Conservation (phyloP, 2,888 invertebrate genomes). For the Drosophila emarginata region DNA sequence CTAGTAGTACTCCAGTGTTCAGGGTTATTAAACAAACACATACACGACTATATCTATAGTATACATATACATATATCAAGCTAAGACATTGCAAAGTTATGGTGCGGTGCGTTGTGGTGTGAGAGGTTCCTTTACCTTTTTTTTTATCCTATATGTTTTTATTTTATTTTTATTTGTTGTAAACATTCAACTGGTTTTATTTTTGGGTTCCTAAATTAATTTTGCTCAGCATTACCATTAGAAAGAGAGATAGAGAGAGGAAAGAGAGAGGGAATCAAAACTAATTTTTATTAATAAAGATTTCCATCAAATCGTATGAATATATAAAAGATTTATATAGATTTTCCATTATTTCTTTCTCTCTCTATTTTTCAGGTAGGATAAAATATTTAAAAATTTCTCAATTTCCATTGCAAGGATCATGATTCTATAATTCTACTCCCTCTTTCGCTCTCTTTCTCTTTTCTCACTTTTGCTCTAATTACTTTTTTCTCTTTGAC, state of each 20-base stretch:
- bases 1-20: slow-evolving; percentile 2
- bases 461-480: no score
- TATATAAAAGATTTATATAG: no score
- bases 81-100: background rate
- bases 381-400: background rate
- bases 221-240: background rate
- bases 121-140: background rate
- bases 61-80: background rate
- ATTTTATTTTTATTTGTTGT: background rate
- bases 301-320: no score
- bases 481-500: background rate
- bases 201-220: background rate
- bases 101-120: background rate
- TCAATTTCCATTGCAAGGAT: background rate
- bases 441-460: background rate
- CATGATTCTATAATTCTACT: no score
- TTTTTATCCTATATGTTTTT: background rate
- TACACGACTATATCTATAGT: slow-evolving; percentile 2
- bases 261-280: background rate
- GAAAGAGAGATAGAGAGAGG: background rate
- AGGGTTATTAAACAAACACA: slow-evolving; percentile 5
- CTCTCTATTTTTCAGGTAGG: no score
- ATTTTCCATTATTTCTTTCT: background rate
- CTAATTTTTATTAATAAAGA: no score
- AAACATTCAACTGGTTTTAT: background rate